Evolutionary conservation across 2,113 vertebrate species (phyloP).

Genomic region (Pachypanchax playfairii): DNA sequence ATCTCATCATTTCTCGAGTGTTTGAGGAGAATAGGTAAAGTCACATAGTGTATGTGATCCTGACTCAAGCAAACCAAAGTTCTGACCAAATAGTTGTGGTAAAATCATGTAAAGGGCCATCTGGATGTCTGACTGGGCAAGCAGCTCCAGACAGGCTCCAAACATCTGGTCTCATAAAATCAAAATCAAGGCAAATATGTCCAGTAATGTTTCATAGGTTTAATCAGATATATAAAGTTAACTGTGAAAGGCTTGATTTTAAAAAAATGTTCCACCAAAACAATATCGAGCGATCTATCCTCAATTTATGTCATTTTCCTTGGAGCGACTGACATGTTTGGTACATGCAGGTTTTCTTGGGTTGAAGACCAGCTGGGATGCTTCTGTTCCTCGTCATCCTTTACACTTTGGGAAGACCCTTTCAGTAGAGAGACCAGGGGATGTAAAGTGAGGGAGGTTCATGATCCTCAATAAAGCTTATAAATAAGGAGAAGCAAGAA

Average conservation of each 20-base stretch:
- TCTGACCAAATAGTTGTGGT: slow-evolving; percentile 12
- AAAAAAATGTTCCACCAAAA: slow-evolving; percentile 32
- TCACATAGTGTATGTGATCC: slow-evolving; percentile 10
- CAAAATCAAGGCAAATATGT: slow-evolving; percentile 19
- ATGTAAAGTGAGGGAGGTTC: slow-evolving; percentile 60
- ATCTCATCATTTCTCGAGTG: neutral
- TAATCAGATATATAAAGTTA: neutral
- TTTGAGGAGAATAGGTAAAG: slow-evolving; percentile 25
- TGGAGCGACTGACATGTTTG: slow-evolving; percentile 63
- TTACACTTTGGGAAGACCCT: too few species aligned
- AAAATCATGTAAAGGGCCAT: slow-evolving; percentile 23
- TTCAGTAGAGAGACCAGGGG: too few species aligned
- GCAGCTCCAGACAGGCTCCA: slow-evolving; percentile 18
- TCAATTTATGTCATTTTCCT: slow-evolving; percentile 60
- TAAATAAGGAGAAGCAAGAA: slow-evolving; percentile 61
- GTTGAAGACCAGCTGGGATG: slow-evolving; percentile 65
- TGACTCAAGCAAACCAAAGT: slow-evolving; percentile 19
- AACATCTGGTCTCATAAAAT: slow-evolving; percentile 18
- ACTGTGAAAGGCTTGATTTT: neutral
- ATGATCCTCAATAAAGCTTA: slow-evolving; percentile 71
- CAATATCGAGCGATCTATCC: slow-evolving; percentile 27
- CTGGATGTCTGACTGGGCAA: slow-evolving; percentile 24
- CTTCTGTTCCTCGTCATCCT: slow-evolving; percentile 57
- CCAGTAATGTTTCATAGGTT: slow-evolving; percentile 8
- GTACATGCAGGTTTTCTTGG: slow-evolving; percentile 51